These are phyloP conservation scores for Homarus americanus DNA, from an alignment of 1,140 invertebrate species.

Conservation along the genomic window DNA sequence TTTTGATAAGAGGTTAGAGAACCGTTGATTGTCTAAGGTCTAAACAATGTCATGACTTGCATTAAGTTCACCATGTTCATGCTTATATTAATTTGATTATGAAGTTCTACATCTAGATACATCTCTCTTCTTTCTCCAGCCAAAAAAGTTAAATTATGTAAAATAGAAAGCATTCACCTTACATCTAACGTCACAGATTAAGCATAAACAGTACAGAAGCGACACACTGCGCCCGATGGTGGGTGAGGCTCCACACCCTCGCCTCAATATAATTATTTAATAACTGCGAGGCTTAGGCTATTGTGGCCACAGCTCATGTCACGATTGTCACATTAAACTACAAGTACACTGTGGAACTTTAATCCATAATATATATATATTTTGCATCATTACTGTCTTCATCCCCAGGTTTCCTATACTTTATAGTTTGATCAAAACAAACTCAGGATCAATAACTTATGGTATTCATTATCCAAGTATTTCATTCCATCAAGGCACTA, in stretches of 20 bases:
- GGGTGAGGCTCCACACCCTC: not conserved
- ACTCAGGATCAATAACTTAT: not conserved
- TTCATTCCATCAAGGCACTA: not conserved
- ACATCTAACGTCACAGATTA: slow-evolving; percentile 22
- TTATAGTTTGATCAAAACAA: too few species aligned
- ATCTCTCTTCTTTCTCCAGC: slow-evolving; percentile 1
- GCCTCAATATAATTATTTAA: not conserved
- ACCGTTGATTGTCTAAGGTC: not conserved
- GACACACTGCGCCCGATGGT: not conserved
- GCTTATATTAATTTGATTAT: not conserved
- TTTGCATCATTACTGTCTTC: not conserved
- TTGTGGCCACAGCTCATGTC: not conserved
- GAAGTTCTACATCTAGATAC: not conserved
- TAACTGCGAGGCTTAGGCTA: not conserved
- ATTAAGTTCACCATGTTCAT: not conserved
- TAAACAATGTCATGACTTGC: not conserved
- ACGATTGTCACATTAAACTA: not conserved
- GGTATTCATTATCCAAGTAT: not conserved
- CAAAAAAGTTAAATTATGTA: not conserved
- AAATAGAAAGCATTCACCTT: slow-evolving; percentile 8
- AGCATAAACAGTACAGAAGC: not conserved
- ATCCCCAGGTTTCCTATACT: slow-evolving; percentile 2
- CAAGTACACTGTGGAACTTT: not conserved
- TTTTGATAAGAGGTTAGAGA: not conserved
- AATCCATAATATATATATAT: not conserved